A percentile compares a stretch with the other conserved stretches of the same genome.
Conservation (phyloP, 2,113 vertebrate species). For the Micronisus gabar region DNA sequence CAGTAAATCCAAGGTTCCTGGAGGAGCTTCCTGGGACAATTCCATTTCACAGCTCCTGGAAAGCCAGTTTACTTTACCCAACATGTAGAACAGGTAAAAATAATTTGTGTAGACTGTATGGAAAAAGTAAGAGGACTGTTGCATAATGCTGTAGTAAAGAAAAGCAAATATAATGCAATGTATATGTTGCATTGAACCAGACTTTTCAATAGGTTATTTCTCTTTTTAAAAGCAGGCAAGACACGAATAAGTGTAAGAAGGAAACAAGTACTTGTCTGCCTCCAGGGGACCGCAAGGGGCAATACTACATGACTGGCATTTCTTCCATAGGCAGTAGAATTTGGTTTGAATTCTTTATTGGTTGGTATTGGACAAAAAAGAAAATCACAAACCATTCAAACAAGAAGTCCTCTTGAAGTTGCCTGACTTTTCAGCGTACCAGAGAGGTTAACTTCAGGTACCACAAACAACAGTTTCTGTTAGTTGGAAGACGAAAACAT, state of each 20-base stretch:
- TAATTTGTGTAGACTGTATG: constrained; percentile 19
- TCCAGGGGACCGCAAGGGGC: neutral
- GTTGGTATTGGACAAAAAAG: neutral
- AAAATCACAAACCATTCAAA: neutral
- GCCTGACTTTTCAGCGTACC: neutral
- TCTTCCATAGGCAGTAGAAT: neutral
- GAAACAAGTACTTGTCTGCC: neutral
- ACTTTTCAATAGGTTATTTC: neutral
- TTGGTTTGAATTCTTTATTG: neutral
- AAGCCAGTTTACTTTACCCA: constrained; percentile 54
- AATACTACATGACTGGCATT: neutral
- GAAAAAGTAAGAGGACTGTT: constrained; percentile 31
- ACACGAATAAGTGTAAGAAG: neutral
- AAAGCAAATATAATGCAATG: neutral
- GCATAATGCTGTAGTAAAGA: neutral
- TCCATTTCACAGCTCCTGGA: constrained; percentile 54
- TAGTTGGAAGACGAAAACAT: neutral
- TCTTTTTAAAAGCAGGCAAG: constrained; percentile 6
- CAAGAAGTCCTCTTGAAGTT: neutral
- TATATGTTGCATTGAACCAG: neutral
- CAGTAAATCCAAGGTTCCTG: constrained; percentile 27
- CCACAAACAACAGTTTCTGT: neutral
- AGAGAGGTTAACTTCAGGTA: neutral
- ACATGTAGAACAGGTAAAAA: constrained; percentile 52
- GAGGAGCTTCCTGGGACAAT: constrained; percentile 25